phyloP scores from a whole-genome alignment of 2,888 invertebrate species.

The Callosobruchus maculatus region DNA sequence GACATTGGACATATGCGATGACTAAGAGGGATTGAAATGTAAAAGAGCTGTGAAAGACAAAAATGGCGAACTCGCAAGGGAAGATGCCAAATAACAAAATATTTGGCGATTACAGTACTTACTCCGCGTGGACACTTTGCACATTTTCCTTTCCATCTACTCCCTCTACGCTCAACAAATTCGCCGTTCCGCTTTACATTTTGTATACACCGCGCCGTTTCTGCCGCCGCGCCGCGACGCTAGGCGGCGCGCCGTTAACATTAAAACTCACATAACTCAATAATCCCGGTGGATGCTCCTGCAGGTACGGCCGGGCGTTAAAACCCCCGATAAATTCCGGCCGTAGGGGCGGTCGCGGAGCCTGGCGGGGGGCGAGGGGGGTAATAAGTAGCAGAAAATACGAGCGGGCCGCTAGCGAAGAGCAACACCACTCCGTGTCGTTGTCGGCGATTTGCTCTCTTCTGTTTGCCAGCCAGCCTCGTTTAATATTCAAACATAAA shows the following conservation, averaged over 20 bases:
- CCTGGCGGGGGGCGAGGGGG: neutral
- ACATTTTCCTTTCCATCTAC: neutral
- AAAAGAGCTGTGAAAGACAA: too few relatives aligned
- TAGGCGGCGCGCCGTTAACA: neutral
- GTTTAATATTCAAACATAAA: neutral
- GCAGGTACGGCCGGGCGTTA: neutral
- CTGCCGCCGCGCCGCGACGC: too few relatives aligned
- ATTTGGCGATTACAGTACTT: too few relatives aligned
- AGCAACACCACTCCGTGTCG: neutral
- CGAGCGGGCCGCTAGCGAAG: neutral
- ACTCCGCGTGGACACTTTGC: too few relatives aligned
- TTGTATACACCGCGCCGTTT: neutral
- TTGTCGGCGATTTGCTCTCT: neutral
- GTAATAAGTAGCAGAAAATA: neutral
- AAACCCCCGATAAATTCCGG: neutral
- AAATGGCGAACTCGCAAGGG: too few relatives aligned
- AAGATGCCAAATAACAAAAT: too few relatives aligned
- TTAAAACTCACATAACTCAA: neutral
- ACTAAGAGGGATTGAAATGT: too few relatives aligned
- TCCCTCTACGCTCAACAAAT: neutral
- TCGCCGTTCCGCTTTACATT: neutral
- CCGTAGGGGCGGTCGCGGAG: neutral
- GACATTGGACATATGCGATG: too few relatives aligned
- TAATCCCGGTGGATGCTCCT: neutral
- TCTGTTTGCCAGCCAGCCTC: neutral